Percentiles rank a stretch among this genome's conserved stretches.
Evolutionary conservation across 2,888 invertebrate species (phyloP).

Genomic region (Sceliomorpha sp.): DNA sequence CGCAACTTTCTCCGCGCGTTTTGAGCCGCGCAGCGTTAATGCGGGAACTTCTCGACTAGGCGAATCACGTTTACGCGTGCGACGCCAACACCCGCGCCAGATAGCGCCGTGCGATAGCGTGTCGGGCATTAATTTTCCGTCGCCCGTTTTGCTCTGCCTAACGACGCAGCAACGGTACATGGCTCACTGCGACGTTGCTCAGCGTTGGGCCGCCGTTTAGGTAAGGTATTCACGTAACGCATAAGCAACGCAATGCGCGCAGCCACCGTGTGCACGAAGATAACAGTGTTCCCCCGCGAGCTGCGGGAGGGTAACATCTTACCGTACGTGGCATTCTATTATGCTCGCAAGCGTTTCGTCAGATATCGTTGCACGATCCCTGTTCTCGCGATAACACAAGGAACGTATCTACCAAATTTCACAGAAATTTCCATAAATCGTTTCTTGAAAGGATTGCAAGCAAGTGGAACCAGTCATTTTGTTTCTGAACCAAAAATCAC

Average conservation of each 20-base stretch:
- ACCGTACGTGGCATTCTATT: slow-evolving; percentile 69
- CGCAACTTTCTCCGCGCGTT: slow-evolving; percentile 43
- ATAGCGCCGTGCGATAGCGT: slow-evolving; percentile 71
- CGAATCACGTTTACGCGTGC: slow-evolving; percentile 73
- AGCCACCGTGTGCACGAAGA: slow-evolving; percentile 78
- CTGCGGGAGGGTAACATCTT: slow-evolving; percentile 69
- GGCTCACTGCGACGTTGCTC: slow-evolving; percentile 53
- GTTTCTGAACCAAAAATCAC: no score
- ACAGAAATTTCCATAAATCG: no score
- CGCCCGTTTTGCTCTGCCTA: slow-evolving; percentile 59
- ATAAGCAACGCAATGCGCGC: slow-evolving; percentile 76
- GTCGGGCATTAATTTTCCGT: slow-evolving; percentile 70
- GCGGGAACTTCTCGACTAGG: slow-evolving; percentile 72
- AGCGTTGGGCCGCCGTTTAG: slow-evolving; percentile 65
- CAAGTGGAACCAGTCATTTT: slow-evolving; percentile 36
- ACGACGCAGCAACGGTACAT: slow-evolving; percentile 60
- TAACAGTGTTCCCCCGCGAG: slow-evolving; percentile 64
- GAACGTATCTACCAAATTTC: slow-evolving; percentile 37
- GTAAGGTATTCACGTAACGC: slow-evolving; percentile 80
- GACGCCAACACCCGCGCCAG: slow-evolving; percentile 60
- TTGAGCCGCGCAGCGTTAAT: slow-evolving; percentile 57
- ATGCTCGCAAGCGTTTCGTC: slow-evolving; percentile 62
- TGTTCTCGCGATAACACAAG: slow-evolving; percentile 44
- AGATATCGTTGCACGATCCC: slow-evolving; percentile 46
- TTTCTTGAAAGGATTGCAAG: background rate